Percentiles rank a stretch among this genome's conserved stretches.
These are phyloP conservation scores for Microtus ochrogaster DNA, from an alignment of 2,113 vertebrate genomes.

Conservation along the genomic window DNA sequence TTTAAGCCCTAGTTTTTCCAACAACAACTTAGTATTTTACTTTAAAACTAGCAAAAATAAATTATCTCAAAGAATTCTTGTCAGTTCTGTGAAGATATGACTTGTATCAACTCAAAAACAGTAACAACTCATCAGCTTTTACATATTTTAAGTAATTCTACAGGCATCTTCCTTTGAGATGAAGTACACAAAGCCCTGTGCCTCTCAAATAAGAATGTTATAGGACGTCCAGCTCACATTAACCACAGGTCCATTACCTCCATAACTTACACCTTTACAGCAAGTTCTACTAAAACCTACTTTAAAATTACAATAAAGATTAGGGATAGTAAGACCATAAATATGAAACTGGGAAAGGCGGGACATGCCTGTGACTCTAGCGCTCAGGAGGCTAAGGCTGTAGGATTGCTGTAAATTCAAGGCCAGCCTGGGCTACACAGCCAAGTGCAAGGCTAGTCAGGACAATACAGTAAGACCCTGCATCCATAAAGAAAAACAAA, in stretches of 20 bases:
- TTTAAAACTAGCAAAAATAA: constrained; percentile 27
- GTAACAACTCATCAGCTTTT: constrained; percentile 2
- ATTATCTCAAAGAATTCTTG: constrained; percentile 22
- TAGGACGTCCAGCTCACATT: not conserved
- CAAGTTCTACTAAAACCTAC: constrained; percentile 17
- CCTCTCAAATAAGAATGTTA: constrained; percentile 7
- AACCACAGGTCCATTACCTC: not conserved
- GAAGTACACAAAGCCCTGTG: not conserved
- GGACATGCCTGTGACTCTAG: not conserved
- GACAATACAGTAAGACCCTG: not conserved
- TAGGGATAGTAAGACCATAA: constrained; percentile 6
- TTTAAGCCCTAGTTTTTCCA: not conserved
- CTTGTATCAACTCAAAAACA: constrained; percentile 13
- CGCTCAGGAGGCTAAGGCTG: not conserved
- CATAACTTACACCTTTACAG: not conserved
- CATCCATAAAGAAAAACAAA: not conserved
- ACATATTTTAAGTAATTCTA: constrained; percentile 16
- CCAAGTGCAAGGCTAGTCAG: not conserved
- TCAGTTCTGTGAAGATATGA: not conserved
- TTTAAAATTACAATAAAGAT: constrained; percentile 55
- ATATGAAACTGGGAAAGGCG: not conserved
- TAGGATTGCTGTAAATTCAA: not conserved
- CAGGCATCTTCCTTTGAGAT: constrained; percentile 16
- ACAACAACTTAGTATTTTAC: not conserved
- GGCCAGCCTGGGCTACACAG: not conserved